A percentile compares a stretch with the other conserved stretches of the same genome.
Conservation (phyloP, 2,113 vertebrate genomes). For the Cyprinus carpio region DNA sequence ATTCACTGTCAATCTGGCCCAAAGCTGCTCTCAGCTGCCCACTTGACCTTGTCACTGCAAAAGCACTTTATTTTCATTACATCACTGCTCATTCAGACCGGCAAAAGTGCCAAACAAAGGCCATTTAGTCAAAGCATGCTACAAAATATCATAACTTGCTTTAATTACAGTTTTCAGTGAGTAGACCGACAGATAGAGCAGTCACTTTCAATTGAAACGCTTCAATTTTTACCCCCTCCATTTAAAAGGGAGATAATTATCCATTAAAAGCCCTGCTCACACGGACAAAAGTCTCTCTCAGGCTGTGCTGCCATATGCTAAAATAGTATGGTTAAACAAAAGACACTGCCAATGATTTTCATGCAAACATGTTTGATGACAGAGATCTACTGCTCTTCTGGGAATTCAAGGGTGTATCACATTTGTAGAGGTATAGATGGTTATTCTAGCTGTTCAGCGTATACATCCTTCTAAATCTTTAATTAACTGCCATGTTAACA, state of each 20-base stretch:
- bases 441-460: background rate
- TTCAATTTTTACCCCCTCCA: conserved; percentile 48
- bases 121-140: conserved; percentile 61
- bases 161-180: conserved; percentile 59
- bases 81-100: conserved; percentile 56
- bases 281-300: conserved; percentile 46
- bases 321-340: conserved; percentile 43
- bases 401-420: conserved; percentile 14
- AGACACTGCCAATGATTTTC: conserved; percentile 25
- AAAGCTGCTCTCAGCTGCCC: conserved; percentile 58
- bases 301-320: conserved; percentile 24
- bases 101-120: conserved; percentile 64
- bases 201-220: conserved; percentile 57
- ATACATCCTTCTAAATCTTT: conserved; percentile 17
- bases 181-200: conserved; percentile 53
- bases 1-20: conserved; percentile 62
- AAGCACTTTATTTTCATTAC: conserved; percentile 65
- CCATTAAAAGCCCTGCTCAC: conserved; percentile 56
- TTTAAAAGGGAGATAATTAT: conserved; percentile 59
- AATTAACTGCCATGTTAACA: conserved; percentile 27
- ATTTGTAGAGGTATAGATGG: background rate
- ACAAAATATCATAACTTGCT: conserved; percentile 64
- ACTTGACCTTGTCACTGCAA: conserved; percentile 66
- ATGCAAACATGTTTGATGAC: conserved; percentile 16
- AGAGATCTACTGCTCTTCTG: conserved; percentile 24